These are phyloP conservation scores for Chionomys nivalis DNA, from an alignment of 2,113 vertebrate genomes.

Conservation along the genomic window DNA sequence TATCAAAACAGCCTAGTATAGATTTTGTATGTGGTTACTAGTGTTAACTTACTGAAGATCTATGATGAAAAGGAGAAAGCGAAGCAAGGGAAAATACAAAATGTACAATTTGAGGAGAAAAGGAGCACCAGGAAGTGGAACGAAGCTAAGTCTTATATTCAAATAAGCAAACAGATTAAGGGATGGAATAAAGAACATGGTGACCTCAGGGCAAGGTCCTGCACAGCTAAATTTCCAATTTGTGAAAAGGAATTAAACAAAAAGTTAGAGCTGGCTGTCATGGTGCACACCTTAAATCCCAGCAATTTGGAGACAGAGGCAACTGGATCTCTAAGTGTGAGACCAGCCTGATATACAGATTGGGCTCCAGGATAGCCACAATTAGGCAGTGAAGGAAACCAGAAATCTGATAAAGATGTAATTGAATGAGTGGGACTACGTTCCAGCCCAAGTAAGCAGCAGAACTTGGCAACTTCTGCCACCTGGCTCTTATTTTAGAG, in stretches of 20 bases:
- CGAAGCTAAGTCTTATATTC: not conserved
- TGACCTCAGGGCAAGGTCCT: not conserved
- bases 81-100: not conserved
- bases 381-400: not conserved
- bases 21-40: not conserved
- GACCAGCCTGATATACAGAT: not conserved
- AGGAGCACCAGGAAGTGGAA: not conserved
- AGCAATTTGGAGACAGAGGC: not conserved
- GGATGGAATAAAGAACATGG: not conserved
- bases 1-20: not conserved
- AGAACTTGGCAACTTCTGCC: not conserved
- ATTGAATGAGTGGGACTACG: not conserved
- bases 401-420: not conserved
- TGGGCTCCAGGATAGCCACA: not conserved
- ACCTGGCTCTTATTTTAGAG: not conserved
- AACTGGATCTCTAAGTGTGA: not conserved
- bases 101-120: not conserved
- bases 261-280: not conserved
- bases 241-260: not conserved
- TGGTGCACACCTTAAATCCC: not conserved
- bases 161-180: not conserved
- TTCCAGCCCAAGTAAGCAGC: not conserved
- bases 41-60: not conserved
- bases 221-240: not conserved
- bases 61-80: not conserved